Evolutionary conservation across 2,797 vertebrate species (phyloP).

Genomic region (Pseudochaenichthys georgianus): DNA sequence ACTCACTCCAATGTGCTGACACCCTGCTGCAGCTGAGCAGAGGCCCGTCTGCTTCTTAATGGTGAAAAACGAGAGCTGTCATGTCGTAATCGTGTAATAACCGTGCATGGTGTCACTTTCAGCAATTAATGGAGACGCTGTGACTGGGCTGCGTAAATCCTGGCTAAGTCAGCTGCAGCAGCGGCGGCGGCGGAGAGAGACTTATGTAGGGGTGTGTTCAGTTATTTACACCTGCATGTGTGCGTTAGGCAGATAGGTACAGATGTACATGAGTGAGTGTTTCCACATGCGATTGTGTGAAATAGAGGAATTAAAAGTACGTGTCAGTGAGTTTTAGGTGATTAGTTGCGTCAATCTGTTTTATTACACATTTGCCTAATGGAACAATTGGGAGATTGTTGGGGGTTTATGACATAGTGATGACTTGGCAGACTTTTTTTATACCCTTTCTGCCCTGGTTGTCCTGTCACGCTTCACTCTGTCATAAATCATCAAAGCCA

Average conservation of each 20-base stretch:
- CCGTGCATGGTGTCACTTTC: conserved; percentile 81
- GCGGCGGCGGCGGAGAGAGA: conserved; percentile 47
- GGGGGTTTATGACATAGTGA: conserved; percentile 3
- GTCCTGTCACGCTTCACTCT: conserved; percentile 31
- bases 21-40: conserved; percentile 69
- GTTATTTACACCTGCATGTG: conserved; percentile 49
- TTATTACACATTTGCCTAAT: no score
- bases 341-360: no score
- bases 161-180: conserved; percentile 72
- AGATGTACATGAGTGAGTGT: conserved; percentile 37
- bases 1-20: conserved; percentile 67
- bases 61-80: conserved; percentile 85
- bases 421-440: conserved; percentile 29
- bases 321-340: conserved; percentile 22
- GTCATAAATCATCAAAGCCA: conserved; percentile 33
- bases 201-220: conserved; percentile 43
- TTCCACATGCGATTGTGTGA: conserved; percentile 26
- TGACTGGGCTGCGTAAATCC: conserved; percentile 81
- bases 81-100: conserved; percentile 86
- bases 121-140: conserved; percentile 83
- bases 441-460: conserved; percentile 23
- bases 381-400: neutral
- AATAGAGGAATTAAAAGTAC: conserved; percentile 26
- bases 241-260: conserved; percentile 8
- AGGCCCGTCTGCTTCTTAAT: conserved; percentile 72